Conservation (phyloP, 2,888 invertebrate species). For the Mythimna albipuncta region DNA sequence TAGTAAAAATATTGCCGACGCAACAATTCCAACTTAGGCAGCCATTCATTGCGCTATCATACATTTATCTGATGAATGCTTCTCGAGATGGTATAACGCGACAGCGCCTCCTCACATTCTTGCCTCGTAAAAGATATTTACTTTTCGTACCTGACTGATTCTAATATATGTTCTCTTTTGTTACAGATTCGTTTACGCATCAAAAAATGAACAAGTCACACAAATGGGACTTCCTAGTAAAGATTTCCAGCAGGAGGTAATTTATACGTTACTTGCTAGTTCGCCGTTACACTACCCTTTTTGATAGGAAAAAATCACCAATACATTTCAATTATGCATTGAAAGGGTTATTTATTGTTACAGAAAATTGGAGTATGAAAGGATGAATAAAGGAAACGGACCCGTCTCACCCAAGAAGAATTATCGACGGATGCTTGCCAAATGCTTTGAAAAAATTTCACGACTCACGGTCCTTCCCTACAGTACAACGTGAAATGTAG, state of each 20-base stretch:
- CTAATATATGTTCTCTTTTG: conserved; percentile 73
- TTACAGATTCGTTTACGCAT: conserved; percentile 78
- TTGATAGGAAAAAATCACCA: conserved; percentile 13
- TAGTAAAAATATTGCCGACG: not conserved
- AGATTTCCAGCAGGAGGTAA: conserved; percentile 78
- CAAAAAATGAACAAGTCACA: conserved; percentile 81
- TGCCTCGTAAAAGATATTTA: conserved; percentile 57
- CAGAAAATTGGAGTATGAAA: conserved; percentile 81
- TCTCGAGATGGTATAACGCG: conserved; percentile 38
- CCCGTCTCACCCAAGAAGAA: conserved; percentile 70
- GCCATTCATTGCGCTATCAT: conserved; percentile 18
- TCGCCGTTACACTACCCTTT: conserved; percentile 1
- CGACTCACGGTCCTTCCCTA: conserved; percentile 65
- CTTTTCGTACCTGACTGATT: conserved; percentile 63
- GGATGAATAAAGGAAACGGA: conserved; percentile 72
- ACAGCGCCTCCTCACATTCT: conserved; percentile 28
- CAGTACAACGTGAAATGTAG: conserved; percentile 82
- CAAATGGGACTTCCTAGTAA: conserved; percentile 79
- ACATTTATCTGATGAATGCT: conserved; percentile 42
- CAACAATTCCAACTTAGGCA: conserved; percentile 27
- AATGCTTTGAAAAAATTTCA: conserved; percentile 67
- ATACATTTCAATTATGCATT: conserved; percentile 63
- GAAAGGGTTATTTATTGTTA: conserved; percentile 75
- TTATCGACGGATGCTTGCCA: conserved; percentile 65
- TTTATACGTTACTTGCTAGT: conserved; percentile 56